Percentiles rank a stretch among this genome's conserved stretches.
Evolutionary conservation across 2,797 vertebrate species (phyloP).

Genomic region (Aeoliscus strigatus): DNA sequence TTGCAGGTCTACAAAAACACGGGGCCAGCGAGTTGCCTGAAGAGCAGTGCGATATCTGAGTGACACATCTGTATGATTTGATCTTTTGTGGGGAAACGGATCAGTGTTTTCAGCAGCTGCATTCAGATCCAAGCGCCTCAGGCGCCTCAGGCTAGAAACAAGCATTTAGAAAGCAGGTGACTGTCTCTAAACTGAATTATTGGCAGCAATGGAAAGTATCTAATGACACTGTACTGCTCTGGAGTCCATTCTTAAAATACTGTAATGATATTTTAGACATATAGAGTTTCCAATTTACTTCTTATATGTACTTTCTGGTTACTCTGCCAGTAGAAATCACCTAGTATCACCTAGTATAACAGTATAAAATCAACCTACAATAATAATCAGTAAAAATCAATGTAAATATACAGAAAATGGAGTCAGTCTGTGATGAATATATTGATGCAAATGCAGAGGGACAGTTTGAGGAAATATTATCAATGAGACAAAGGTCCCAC

Average conservation of each 20-base stretch:
- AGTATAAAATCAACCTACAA: too few species aligned
- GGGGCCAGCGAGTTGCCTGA: slow-evolving; percentile 26
- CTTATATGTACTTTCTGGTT: too few species aligned
- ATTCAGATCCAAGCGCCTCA: slow-evolving; percentile 29
- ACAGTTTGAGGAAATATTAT: too few species aligned
- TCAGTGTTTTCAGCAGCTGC: slow-evolving; percentile 32
- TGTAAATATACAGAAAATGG: too few species aligned
- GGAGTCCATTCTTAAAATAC: not conserved
- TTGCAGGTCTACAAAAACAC: slow-evolving; percentile 26
- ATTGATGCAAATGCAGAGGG: too few species aligned
- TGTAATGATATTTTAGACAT: not conserved
- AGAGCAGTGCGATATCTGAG: slow-evolving; percentile 32
- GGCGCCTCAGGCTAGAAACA: slow-evolving; percentile 41
- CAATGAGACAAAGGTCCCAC: too few species aligned
- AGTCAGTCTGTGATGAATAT: too few species aligned
- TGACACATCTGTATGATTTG: slow-evolving; percentile 49
- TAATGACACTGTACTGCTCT: slow-evolving; percentile 10
- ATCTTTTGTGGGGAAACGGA: slow-evolving; percentile 49
- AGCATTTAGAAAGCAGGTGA: slow-evolving; percentile 38
- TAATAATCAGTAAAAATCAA: too few species aligned
- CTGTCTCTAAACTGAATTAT: slow-evolving; percentile 36
- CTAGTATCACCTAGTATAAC: too few species aligned
- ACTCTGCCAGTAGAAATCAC: too few species aligned
- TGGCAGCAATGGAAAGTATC: slow-evolving; percentile 26
- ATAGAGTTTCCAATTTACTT: too few species aligned